phyloP scores from a whole-genome alignment of 2,797 vertebrate genomes.

The Hephaestus fuliginosus region DNA sequence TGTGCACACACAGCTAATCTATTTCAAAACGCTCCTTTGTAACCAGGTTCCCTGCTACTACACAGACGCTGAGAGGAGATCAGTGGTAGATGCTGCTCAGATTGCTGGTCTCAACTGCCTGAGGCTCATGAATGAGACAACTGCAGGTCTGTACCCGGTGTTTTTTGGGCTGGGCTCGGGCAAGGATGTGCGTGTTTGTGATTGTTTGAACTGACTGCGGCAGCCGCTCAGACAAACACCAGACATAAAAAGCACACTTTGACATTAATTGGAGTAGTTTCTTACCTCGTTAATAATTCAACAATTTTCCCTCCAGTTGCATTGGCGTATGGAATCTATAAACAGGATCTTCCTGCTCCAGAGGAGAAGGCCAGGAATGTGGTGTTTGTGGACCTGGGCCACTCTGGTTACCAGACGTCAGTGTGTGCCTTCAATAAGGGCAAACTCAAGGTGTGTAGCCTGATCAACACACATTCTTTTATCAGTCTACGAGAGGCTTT shows the following conservation, averaged over 20 bases:
- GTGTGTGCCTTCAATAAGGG: slow-evolving; percentile 98
- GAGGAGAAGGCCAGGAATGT: slow-evolving; percentile 99
- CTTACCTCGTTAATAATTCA: slow-evolving; percentile 7
- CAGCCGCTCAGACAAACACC: background rate
- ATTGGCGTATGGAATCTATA: slow-evolving; percentile 98
- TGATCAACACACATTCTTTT: background rate
- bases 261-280: background rate
- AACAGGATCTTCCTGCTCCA: slow-evolving; percentile 95
- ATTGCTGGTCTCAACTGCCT: slow-evolving; percentile 98
- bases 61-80: slow-evolving; percentile 96
- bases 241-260: background rate
- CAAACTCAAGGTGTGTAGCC: slow-evolving; percentile 93
- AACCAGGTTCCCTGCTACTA: slow-evolving; percentile 95
- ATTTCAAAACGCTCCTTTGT: slow-evolving; percentile 11
- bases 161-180: background rate
- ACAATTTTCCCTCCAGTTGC: slow-evolving; percentile 86
- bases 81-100: slow-evolving; percentile 96
- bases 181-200: slow-evolving; percentile 5
- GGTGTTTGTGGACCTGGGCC: slow-evolving; percentile 97
- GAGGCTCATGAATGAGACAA: slow-evolving; percentile 96
- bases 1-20: background rate
- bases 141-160: slow-evolving; percentile 88
- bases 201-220: background rate
- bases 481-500: background rate
- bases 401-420: slow-evolving; percentile 96